Conservation (phyloP, 2,113 vertebrate species). For the Paedocypris sp. region DNA sequence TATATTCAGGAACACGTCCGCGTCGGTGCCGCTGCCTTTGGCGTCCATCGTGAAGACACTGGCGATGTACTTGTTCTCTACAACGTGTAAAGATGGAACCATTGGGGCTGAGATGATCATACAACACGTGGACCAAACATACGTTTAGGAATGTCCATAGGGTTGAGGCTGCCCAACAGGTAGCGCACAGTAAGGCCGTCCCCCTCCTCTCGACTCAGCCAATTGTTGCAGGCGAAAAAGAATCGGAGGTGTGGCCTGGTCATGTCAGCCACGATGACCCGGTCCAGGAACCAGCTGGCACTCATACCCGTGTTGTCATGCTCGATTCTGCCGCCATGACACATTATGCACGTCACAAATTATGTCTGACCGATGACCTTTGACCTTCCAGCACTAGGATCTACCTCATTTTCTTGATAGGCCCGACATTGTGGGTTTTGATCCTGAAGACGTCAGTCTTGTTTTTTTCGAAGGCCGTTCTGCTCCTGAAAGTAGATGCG, state of each 20-base stretch:
- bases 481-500: slow-evolving; percentile 67
- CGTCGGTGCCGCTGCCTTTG: slow-evolving; percentile 89
- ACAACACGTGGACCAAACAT: slow-evolving; percentile 45
- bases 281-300: slow-evolving; percentile 86
- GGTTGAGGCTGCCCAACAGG: slow-evolving; percentile 81
- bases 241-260: slow-evolving; percentile 86
- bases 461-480: slow-evolving; percentile 88
- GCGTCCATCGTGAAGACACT: slow-evolving; percentile 86
- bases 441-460: slow-evolving; percentile 92
- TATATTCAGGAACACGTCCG: slow-evolving; percentile 88
- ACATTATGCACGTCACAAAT: not conserved
- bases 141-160: slow-evolving; percentile 93
- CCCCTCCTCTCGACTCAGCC: slow-evolving; percentile 86
- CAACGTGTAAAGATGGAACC: slow-evolving; percentile 29
- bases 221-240: slow-evolving; percentile 88
- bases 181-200: slow-evolving; percentile 85
- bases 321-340: slow-evolving; percentile 80
- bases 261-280: slow-evolving; percentile 86
- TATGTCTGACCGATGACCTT: too few relatives aligned
- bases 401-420: slow-evolving; percentile 89
- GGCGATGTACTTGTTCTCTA: slow-evolving; percentile 92
- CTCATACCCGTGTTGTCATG: slow-evolving; percentile 92
- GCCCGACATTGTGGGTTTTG: slow-evolving; percentile 92
- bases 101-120: too few relatives aligned
- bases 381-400: not conserved